phyloP scores from a whole-genome alignment of 2,797 vertebrate species.

The Cygnus olor region DNA sequence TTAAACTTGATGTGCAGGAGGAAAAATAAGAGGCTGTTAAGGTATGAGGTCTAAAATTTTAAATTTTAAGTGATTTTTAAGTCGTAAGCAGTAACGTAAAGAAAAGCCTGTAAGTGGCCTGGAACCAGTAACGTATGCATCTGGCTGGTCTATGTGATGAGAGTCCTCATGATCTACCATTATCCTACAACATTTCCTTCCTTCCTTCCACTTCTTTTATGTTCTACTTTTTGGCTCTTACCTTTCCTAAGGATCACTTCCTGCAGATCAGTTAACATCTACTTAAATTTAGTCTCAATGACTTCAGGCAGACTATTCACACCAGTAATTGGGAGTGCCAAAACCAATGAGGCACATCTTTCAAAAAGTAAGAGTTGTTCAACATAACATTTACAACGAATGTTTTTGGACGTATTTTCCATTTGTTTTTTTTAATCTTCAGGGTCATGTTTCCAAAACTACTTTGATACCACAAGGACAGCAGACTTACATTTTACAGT shows the following conservation, averaged over 20 bases:
- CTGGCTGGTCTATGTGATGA: background rate
- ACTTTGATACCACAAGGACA: background rate
- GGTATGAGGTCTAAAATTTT: background rate
- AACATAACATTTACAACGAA: background rate
- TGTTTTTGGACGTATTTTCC: background rate
- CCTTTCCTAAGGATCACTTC: background rate
- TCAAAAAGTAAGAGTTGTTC: background rate
- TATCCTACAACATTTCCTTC: background rate
- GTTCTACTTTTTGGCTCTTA: background rate
- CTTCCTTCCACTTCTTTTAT: background rate
- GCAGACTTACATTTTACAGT: background rate
- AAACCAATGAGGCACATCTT: background rate
- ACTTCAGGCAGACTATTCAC: background rate
- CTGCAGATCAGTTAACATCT: background rate
- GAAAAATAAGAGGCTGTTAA: background rate
- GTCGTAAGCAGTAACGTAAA: background rate
- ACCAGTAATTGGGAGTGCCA: background rate
- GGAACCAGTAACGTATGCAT: background rate
- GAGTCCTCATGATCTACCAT: background rate
- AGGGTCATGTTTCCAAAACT: background rate
- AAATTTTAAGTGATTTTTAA: background rate
- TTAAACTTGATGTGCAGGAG: background rate
- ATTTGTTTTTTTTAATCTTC: background rate
- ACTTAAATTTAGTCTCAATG: background rate
- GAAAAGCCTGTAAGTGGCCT: background rate